A percentile compares a stretch with the other conserved stretches of the same genome.
These are phyloP conservation scores for Thamnophis elegans DNA, from an alignment of 2,797 vertebrate genomes.

Conservation along the genomic window DNA sequence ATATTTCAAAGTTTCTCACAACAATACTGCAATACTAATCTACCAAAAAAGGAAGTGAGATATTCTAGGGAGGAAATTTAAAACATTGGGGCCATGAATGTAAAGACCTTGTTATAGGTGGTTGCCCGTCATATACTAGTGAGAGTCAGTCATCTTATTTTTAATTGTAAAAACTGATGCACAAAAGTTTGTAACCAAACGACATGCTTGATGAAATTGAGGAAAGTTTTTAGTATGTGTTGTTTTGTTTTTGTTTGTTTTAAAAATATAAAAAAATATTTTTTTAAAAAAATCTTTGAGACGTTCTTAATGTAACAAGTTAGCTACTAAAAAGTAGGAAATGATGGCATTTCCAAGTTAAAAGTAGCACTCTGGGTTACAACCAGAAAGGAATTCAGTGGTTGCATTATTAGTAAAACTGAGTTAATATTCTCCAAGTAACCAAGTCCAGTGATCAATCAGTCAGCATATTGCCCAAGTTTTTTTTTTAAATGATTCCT, in stretches of 20 bases:
- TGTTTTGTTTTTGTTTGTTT: too few species aligned
- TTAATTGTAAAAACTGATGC: too few species aligned
- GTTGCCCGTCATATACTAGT: neutral
- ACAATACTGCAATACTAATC: neutral
- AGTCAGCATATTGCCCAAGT: neutral
- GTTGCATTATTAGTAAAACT: neutral
- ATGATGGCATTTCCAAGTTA: neutral
- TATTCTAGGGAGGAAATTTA: neutral
- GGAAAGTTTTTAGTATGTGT: too few species aligned
- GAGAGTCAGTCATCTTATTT: neutral
- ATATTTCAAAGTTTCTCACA: neutral
- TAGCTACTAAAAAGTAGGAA: neutral
- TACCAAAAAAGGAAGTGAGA: neutral
- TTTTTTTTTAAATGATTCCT: neutral
- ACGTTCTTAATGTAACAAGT: neutral
- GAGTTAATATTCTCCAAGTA: neutral
- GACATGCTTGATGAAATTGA: too few species aligned
- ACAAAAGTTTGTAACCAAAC: too few species aligned
- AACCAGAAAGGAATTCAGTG: neutral
- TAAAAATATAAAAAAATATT: too few species aligned
- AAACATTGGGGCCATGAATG: neutral
- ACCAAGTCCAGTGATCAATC: neutral
- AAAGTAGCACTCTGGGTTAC: neutral
- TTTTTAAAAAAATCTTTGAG: too few species aligned
- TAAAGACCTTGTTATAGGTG: neutral